phyloP scores from a whole-genome alignment of 2,113 vertebrate species.

The Malaclemys terrapin region DNA sequence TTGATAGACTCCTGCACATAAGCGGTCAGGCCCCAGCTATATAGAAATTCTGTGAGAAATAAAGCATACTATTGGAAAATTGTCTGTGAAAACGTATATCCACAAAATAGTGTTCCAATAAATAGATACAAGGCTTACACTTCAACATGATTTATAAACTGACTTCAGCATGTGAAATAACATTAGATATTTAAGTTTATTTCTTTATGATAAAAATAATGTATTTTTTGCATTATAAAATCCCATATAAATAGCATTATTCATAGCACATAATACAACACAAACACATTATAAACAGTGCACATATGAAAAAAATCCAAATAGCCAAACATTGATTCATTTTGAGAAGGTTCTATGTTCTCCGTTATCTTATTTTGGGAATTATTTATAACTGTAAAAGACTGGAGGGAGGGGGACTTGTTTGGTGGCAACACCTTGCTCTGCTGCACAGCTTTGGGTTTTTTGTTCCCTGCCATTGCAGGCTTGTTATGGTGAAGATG shows the following conservation, averaged over 20 bases:
- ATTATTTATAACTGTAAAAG: neutral
- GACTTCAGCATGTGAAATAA: constrained; percentile 19
- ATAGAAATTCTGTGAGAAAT: neutral
- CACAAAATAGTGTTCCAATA: constrained; percentile 66
- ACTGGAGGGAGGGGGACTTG: neutral
- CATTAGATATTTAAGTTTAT: constrained; percentile 44
- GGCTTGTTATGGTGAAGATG: neutral
- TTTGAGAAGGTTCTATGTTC: neutral
- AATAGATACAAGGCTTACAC: constrained; percentile 17
- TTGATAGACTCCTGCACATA: neutral
- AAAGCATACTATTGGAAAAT: neutral
- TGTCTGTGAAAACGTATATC: neutral
- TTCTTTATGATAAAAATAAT: constrained; percentile 53
- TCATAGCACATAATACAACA: constrained; percentile 19
- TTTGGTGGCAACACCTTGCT: constrained; percentile 1
- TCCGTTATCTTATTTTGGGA: neutral
- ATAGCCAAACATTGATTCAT: neutral
- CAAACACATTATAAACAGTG: neutral
- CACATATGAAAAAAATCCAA: constrained; percentile 27
- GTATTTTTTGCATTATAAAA: constrained; percentile 65
- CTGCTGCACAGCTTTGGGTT: neutral
- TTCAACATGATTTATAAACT: constrained; percentile 57
- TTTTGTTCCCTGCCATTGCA: neutral
- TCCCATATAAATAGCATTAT: constrained; percentile 54
- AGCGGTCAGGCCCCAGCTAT: neutral